Conservation (phyloP, 2,888 invertebrate genomes). For the Cataglyphis cursor region DNA sequence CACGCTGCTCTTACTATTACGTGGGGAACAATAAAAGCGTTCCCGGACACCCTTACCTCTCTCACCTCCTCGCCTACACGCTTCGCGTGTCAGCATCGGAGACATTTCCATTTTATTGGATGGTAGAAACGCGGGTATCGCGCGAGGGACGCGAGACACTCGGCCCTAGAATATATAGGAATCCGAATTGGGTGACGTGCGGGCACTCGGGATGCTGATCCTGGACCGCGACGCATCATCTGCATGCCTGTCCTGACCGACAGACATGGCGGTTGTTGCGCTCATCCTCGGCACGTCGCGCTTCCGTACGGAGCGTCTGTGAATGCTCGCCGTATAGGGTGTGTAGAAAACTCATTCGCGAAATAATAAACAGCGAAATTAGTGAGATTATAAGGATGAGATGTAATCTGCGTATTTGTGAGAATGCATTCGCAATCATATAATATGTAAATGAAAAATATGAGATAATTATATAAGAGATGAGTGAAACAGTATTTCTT, state of each 20-base stretch:
- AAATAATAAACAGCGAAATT: background rate
- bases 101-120: constrained; percentile 86
- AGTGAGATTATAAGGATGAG: background rate
- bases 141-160: constrained; percentile 59
- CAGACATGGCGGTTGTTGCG: constrained; percentile 24
- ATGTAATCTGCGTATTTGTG: background rate
- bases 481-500: background rate
- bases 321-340: constrained; percentile 6
- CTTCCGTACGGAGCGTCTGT: constrained; percentile 27
- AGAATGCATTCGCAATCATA: background rate
- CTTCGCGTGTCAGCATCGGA: constrained; percentile 76
- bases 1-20: constrained; percentile 69
- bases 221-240: constrained; percentile 73
- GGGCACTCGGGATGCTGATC: constrained; percentile 70
- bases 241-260: constrained; percentile 74
- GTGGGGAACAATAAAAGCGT: constrained; percentile 74
- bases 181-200: constrained; percentile 84
- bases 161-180: constrained; percentile 79
- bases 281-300: constrained; percentile 7
- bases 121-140: constrained; percentile 78
- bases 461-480: background rate
- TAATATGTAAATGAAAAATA: background rate
- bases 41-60: constrained; percentile 51
- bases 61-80: background rate
- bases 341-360: constrained; percentile 25